Evolutionary conservation across 2,888 invertebrate species (phyloP), one percentile per base, ranked within the genome.

Genomic region (Liposcelis brunnea): DNA sequence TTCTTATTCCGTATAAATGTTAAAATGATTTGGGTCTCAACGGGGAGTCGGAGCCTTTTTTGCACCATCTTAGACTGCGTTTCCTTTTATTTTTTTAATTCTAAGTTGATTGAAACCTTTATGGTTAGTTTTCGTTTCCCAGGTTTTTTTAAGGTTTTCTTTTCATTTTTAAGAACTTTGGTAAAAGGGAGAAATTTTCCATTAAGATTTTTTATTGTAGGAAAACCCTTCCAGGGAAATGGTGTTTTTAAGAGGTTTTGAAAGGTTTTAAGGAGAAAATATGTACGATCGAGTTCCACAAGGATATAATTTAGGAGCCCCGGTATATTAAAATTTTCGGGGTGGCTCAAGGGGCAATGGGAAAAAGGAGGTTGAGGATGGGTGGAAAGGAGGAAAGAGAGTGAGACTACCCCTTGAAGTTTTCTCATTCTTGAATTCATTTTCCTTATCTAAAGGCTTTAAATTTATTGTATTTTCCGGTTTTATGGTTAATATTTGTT

Each of bases 241-340:
- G 16, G 40, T 40, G 40, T 40, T 40, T 40, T 40, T 40, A 40
- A 40, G 40, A 40, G 40, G 21, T 40, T 40, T 40, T 21, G 19
- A 40, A 19, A 21, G 40, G 40, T 26, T 40, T 40, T 40, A 40
- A 12, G 19, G 18, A 19, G 40, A 40, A 40, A 40, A 40, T 40
- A 40, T 19, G 40, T 12, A 19, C 19, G 40, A n/a, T 40, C 16
- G 14, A 16, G 15, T 7, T 26, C 26, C 26, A 26, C 26, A 26
- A 26, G 26, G 26, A 16, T 35, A 35, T 15, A 35, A 35, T 35
- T 35, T 35, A 14, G 35, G 35, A 35, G 14, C 35, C 35, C 35
- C 35, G 35, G 35, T 14, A 26, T 26, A 26, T 26, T 26, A 26
- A 26, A 26, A 26, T 26, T 26, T 26, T 26, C 26, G 26, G 26